Evolutionary conservation across 2,888 invertebrate genomes (phyloP).

Genomic region (Agrilus cyanescens): DNA sequence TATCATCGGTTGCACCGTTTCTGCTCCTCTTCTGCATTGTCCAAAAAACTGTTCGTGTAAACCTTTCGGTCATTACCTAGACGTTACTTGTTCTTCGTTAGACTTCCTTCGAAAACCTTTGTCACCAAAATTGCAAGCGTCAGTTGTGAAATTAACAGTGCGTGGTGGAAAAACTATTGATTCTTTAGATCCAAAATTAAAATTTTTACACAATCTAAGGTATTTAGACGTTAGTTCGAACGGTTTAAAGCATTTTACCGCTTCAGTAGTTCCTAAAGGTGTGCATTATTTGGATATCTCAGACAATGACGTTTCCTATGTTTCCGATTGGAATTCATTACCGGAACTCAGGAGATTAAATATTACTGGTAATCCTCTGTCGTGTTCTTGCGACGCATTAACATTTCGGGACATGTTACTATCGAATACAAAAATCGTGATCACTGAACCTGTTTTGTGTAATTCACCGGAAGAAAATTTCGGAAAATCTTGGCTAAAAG

Average conservation of each 20-base stretch:
- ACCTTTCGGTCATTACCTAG: slow-evolving; percentile 55
- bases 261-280: slow-evolving; percentile 26
- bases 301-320: slow-evolving; percentile 47
- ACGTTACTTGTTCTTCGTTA: slow-evolving; percentile 53
- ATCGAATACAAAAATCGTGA: slow-evolving; percentile 19
- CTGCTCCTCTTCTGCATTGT: slow-evolving; percentile 33
- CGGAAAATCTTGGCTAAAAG: slow-evolving; percentile 20
- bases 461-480: slow-evolving; percentile 22
- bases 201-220: slow-evolving; percentile 27
- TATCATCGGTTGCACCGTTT: slow-evolving; percentile 17
- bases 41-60: slow-evolving; percentile 46
- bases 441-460: slow-evolving; percentile 27
- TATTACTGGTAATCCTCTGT: slow-evolving; percentile 54
- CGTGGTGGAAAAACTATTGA: slow-evolving; percentile 16
- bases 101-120: slow-evolving; percentile 58
- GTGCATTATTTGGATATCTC: slow-evolving; percentile 45
- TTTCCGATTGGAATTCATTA: slow-evolving; percentile 43
- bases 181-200: slow-evolving; percentile 26
- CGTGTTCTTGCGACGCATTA: slow-evolving; percentile 59
- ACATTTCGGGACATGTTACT: slow-evolving; percentile 48
- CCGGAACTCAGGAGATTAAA: slow-evolving; percentile 49
- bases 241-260: slow-evolving; percentile 24
- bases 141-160: slow-evolving; percentile 24
- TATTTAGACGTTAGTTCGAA: slow-evolving; percentile 26
- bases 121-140: slow-evolving; percentile 23